phyloP scores from a whole-genome alignment of 2,113 vertebrate species.

The western clawed frog (Xenopus tropicalis) region DNA sequence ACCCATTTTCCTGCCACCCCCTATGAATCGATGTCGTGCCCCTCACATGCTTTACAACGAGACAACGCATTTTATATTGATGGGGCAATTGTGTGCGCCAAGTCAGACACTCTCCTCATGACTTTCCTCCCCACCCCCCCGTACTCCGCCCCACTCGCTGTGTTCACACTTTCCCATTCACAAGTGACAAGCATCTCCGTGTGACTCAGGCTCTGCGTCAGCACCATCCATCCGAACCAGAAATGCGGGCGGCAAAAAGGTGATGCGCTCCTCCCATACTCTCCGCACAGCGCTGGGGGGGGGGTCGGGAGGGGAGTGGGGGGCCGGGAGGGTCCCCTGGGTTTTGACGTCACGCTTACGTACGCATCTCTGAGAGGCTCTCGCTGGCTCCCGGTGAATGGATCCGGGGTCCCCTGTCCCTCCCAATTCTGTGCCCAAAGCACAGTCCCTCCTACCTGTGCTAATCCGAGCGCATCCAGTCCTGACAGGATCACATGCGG shows the following conservation, averaged over 20 bases:
- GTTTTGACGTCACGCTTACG: conserved; percentile 11
- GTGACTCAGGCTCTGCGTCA: conserved; percentile 36
- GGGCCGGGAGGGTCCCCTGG: conserved; percentile 23
- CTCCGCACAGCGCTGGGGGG: background rate
- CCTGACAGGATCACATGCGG: conserved; percentile 24
- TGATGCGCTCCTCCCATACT: background rate
- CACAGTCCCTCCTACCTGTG: conserved; percentile 37
- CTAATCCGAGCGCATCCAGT: conserved; percentile 31
- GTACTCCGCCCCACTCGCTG: background rate
- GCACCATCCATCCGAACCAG: background rate
- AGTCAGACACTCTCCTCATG: background rate
- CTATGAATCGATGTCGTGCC: too few species aligned
- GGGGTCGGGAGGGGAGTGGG: background rate
- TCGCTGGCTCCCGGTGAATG: background rate
- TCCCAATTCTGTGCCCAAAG: background rate
- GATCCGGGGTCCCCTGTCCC: conserved; percentile 8
- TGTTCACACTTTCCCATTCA: conserved; percentile 21
- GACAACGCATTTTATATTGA: too few species aligned
- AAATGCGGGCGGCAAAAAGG: background rate
- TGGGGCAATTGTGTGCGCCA: too few species aligned
- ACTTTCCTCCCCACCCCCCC: conserved; percentile 10
- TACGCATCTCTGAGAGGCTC: background rate
- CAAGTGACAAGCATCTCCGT: conserved; percentile 5
- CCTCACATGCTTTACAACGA: too few species aligned
- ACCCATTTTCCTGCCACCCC: too few species aligned